Evolutionary conservation across 2,888 invertebrate genomes (phyloP).

Genomic region (Azorinus chamasolen): DNA sequence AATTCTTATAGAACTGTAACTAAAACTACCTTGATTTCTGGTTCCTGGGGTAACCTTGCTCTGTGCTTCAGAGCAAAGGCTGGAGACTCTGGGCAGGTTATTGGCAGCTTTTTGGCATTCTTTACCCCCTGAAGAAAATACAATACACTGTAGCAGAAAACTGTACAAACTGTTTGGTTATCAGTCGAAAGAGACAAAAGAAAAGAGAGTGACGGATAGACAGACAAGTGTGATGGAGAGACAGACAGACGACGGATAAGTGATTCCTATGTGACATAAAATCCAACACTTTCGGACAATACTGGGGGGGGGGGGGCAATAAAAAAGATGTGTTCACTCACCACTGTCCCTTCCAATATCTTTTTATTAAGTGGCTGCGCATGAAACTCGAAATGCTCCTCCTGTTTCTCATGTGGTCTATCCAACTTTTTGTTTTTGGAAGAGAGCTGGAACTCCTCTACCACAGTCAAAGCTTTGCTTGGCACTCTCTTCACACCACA

Average conservation of each 20-base stretch:
- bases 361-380: constrained; percentile 90
- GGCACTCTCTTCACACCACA: constrained; percentile 86
- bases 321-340: too few relatives aligned
- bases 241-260: too few relatives aligned
- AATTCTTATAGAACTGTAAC: too few relatives aligned
- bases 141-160: too few relatives aligned
- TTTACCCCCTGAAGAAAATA: constrained; percentile 77
- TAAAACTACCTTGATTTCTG: constrained; percentile 4
- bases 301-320: too few relatives aligned
- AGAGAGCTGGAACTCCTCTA: constrained; percentile 88
- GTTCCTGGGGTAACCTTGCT: constrained; percentile 71
- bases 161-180: too few relatives aligned
- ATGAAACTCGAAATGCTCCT: constrained; percentile 90
- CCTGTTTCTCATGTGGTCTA: constrained; percentile 66
- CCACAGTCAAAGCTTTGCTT: constrained; percentile 88
- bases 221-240: too few relatives aligned
- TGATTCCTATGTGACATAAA: too few relatives aligned
- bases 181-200: background rate
- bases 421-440: constrained; percentile 49
- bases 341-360: constrained; percentile 81
- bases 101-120: constrained; percentile 71
- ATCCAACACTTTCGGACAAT: too few relatives aligned
- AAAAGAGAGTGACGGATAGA: background rate
- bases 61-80: constrained; percentile 84
- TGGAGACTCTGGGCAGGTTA: constrained; percentile 83